phyloP scores from a whole-genome alignment of 2,113 vertebrate species.

The Siniperca chuatsi region DNA sequence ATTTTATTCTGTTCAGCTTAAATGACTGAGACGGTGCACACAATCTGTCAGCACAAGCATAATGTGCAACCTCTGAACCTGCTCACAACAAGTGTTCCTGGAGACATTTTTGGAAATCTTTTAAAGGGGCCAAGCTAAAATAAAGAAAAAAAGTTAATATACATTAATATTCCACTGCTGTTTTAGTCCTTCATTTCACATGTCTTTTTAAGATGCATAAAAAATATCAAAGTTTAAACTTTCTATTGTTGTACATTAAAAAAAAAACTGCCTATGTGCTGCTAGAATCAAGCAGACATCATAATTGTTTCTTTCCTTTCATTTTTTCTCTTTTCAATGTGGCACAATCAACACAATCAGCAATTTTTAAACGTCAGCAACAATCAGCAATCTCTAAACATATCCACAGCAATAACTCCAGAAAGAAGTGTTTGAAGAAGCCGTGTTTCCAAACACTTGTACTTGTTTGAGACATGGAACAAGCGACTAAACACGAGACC shows the following conservation, averaged over 20 bases:
- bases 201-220: background rate
- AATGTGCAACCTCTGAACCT: background rate
- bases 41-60: constrained; percentile 8
- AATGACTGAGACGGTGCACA: background rate
- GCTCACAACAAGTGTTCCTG: background rate
- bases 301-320: background rate
- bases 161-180: background rate
- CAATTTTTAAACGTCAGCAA: background rate
- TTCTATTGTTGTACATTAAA: background rate
- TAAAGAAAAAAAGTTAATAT: background rate
- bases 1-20: constrained; percentile 12
- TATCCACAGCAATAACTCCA: background rate
- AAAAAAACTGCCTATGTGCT: background rate
- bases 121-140: background rate
- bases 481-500: background rate
- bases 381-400: background rate
- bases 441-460: background rate
- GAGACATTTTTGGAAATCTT: background rate
- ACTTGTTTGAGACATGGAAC: background rate
- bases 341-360: background rate
- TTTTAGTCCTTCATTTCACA: background rate
- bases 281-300: background rate
- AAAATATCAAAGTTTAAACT: background rate
- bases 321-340: too few species aligned
- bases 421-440: background rate